phyloP scores from a whole-genome alignment of 2,113 vertebrate genomes.

The Neodontobutis hainanensis region DNA sequence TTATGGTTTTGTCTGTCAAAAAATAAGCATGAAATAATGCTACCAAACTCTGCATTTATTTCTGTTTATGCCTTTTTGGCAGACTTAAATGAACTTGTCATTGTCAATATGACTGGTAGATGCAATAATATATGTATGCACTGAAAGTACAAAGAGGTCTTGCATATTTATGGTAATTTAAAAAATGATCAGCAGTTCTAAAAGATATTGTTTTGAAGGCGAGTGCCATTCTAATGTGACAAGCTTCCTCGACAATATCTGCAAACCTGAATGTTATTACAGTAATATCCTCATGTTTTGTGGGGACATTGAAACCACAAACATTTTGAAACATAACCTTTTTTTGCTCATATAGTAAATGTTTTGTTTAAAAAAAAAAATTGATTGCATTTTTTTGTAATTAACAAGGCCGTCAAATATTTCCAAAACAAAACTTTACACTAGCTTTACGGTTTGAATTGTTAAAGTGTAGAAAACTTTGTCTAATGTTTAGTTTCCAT shows the following conservation, averaged over 20 bases:
- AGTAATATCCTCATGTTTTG: slow-evolving; percentile 67
- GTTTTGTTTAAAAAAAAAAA: slow-evolving; percentile 70
- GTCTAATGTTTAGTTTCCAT: slow-evolving; percentile 87
- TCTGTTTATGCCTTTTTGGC: slow-evolving; percentile 63
- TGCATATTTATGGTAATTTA: slow-evolving; percentile 60
- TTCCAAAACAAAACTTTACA: slow-evolving; percentile 83
- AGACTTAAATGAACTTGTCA: slow-evolving; percentile 74
- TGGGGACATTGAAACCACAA: slow-evolving; percentile 54
- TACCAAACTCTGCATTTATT: slow-evolving; percentile 54
- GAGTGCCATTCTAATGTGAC: slow-evolving; percentile 69
- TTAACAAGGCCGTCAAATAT: slow-evolving; percentile 82
- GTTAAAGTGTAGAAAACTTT: slow-evolving; percentile 89
- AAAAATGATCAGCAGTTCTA: slow-evolving; percentile 60
- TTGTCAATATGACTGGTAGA: slow-evolving; percentile 77
- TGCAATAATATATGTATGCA: slow-evolving; percentile 84
- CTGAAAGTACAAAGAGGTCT: slow-evolving; percentile 77
- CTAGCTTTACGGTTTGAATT: slow-evolving; percentile 89
- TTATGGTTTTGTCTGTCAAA: slow-evolving; percentile 47
- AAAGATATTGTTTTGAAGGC: slow-evolving; percentile 48
- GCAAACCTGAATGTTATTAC: slow-evolving; percentile 76
- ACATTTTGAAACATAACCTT: slow-evolving; percentile 53
- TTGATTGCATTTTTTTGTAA: slow-evolving; percentile 73
- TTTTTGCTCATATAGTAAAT: slow-evolving; percentile 59
- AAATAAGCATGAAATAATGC: slow-evolving; percentile 47
- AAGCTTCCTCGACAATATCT: slow-evolving; percentile 66